These are phyloP conservation scores for Sicus ferrugineus DNA, from an alignment of 2,888 invertebrate genomes.

Conservation along the genomic window DNA sequence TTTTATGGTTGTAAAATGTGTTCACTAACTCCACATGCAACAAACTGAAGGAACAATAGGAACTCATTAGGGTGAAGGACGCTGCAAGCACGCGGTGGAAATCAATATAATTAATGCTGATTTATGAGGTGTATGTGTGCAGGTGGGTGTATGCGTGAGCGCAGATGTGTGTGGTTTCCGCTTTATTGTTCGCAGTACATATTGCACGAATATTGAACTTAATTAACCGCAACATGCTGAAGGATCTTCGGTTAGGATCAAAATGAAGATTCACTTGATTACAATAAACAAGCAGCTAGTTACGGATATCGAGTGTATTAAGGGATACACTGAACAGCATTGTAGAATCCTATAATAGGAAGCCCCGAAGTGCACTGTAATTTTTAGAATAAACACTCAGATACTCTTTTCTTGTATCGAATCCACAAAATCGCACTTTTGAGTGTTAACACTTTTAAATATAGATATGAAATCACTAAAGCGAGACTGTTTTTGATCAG, in stretches of 20 bases:
- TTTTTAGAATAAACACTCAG: too few relatives aligned
- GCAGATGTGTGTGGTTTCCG: neutral
- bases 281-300: neutral
- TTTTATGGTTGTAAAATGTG: neutral
- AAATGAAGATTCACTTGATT: neutral
- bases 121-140: neutral
- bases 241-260: neutral
- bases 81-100: neutral
- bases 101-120: neutral
- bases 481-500: too few relatives aligned
- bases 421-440: too few relatives aligned
- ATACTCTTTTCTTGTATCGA: too few relatives aligned
- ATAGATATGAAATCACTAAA: too few relatives aligned
- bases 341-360: too few relatives aligned
- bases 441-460: too few relatives aligned
- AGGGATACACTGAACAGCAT: too few relatives aligned
- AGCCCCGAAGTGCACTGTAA: too few relatives aligned
- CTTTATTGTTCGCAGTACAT: neutral
- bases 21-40: neutral
- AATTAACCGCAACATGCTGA: constrained; percentile 14
- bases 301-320: too few relatives aligned
- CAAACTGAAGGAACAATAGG: neutral
- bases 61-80: neutral
- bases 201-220: constrained; percentile 2
- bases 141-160: neutral